These are phyloP conservation scores for Chrysina gloriosa DNA, from an alignment of 2,888 invertebrate genomes.

Conservation along the genomic window DNA sequence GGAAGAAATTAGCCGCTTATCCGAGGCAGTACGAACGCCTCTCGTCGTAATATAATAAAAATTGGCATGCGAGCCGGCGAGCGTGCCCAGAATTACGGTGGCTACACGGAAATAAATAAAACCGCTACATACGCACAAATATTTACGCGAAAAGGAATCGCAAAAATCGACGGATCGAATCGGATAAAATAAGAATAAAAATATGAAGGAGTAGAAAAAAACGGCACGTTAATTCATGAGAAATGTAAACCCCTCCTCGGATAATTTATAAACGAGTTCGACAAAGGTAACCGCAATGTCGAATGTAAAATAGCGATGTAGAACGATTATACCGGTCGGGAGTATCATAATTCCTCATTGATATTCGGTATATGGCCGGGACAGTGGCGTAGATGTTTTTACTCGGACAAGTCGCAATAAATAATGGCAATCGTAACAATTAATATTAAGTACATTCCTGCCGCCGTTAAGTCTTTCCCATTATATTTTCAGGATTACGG, in stretches of 20 bases:
- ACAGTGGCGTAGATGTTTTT: conserved; percentile 61
- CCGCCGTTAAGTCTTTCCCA: conserved; percentile 30
- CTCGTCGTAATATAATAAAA: conserved; percentile 16
- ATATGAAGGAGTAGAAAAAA: background rate
- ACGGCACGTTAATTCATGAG: conserved; percentile 53
- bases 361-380: conserved; percentile 53
- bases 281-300: conserved; percentile 63
- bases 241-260: conserved; percentile 53
- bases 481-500: conserved; percentile 44
- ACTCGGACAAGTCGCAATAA: conserved; percentile 48
- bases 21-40: conserved; percentile 7
- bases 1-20: conserved; percentile 24
- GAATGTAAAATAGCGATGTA: conserved; percentile 60
- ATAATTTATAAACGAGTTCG: conserved; percentile 61
- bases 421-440: conserved; percentile 52
- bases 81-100: conserved; percentile 54
- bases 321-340: conserved; percentile 57
- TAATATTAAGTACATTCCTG: conserved; percentile 50
- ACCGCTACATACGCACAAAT: conserved; percentile 60
- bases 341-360: conserved; percentile 62
- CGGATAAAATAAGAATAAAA: conserved; percentile 54
- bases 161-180: background rate
- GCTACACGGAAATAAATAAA: conserved; percentile 61
- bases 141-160: background rate
- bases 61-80: conserved; percentile 37